Base-by-base conservation (phyloP, 2,888 invertebrate species). In the Antitype chi region DNA sequence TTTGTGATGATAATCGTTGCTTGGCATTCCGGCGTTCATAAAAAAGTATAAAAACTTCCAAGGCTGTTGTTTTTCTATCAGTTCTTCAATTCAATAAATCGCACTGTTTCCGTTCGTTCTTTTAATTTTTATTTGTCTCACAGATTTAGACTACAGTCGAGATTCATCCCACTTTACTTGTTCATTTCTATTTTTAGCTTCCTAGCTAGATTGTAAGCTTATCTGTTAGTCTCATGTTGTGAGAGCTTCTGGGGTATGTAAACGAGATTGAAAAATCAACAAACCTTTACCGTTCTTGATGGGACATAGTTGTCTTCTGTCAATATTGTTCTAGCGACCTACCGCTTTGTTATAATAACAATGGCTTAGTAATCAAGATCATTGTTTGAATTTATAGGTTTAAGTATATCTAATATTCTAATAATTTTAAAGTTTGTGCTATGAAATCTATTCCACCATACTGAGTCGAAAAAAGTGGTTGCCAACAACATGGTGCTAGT, bases 51-150 rank as follows among this genome's bases (percentile, higher is more conserved):
- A 82, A 84, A 74, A 85, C 71, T 66, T 60, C 60, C 81, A 82
- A 80, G 81, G 85, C 64, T 74, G 60, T 60, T 60, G 68, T 82
- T 82, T 82, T 85, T 81, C 71, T 72, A 85, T 20, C 55, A 47
- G 47, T 59, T 69, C 59, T 70, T 82, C 32, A 68, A 52, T 73
- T 71, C 32, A 66, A 47, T 57, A 70, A n/a, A 70, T 78, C 38
- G 66, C 71, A 69, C 63, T 62, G 38, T 71, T 75, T 76, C 67
- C 32, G 63, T 80, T 74, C 59, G 43, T 59, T 71, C n/a, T 70
- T 68, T 67, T 11, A 55, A n/a, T 63, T 78, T 72, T 60, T 47
- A 47, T 62, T 70, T 69, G 53, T 52, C 43, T 79, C 52, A 17
- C 43, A 47, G 15, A 64, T 60, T 43, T 76, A 52, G 32, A n/a